phyloP scores from a whole-genome alignment of 2,888 invertebrate species.

The Ganaspis brasiliensis region DNA sequence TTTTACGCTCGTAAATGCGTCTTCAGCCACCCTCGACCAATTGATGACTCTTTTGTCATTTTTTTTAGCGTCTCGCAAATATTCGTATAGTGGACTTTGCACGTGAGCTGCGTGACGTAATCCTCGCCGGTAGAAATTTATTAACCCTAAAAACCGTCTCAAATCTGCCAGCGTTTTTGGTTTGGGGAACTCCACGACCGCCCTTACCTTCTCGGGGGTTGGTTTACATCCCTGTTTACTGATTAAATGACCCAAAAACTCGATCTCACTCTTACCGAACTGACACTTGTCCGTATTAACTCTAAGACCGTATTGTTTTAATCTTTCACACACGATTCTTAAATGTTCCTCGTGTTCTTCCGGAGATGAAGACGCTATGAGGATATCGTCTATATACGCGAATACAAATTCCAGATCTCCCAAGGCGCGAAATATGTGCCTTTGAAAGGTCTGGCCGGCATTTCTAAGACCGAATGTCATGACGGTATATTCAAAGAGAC shows the following conservation, averaged over 20 bases:
- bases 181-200: not conserved
- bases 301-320: not conserved
- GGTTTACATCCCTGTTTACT: not conserved
- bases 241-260: not conserved
- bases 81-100: no score
- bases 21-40: not conserved
- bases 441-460: no score
- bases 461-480: no score
- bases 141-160: not conserved
- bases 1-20: not conserved
- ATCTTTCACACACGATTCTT: not conserved
- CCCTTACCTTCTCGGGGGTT: not conserved
- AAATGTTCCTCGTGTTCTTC: not conserved
- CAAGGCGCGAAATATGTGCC: no score
- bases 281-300: not conserved
- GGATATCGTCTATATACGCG: constrained; percentile 68
- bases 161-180: not conserved
- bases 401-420: constrained; percentile 71
- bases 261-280: not conserved
- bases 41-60: not conserved
- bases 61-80: no score
- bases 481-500: no score
- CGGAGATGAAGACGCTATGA: not conserved
- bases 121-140: not conserved
- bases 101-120: no score